Evolutionary conservation across 2,888 invertebrate genomes (phyloP).

Genomic region (Spisula subtruncata): DNA sequence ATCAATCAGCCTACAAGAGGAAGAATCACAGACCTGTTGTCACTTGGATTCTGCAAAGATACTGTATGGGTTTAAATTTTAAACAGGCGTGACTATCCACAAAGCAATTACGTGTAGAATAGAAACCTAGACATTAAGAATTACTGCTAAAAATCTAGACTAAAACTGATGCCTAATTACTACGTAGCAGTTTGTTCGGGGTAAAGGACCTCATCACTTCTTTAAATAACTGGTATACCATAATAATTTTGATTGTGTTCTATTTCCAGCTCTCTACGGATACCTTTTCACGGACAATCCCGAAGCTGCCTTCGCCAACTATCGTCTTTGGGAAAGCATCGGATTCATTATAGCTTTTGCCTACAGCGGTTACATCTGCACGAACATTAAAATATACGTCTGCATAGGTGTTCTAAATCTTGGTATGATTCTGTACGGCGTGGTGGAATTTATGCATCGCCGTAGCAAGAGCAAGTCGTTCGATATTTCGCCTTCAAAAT

Average conservation of each 20-base stretch:
- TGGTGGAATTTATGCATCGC: conserved; percentile 72
- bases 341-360: conserved; percentile 96
- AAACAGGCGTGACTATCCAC: no score
- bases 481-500: background rate
- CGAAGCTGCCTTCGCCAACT: conserved; percentile 97
- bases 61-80: no score
- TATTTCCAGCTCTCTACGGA: conserved; percentile 91
- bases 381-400: conserved; percentile 91
- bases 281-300: conserved; percentile 94
- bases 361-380: conserved; percentile 93
- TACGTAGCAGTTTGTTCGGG: no score
- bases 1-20: no score
- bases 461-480: conserved; percentile 33
- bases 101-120: no score
- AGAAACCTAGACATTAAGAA: no score
- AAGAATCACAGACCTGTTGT: no score
- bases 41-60: no score
- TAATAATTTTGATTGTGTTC: background rate
- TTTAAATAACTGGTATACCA: no score
- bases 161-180: no score
- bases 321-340: conserved; percentile 96
- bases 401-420: conserved; percentile 91
- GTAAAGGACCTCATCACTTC: no score
- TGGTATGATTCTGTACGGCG: conserved; percentile 93
- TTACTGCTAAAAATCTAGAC: no score